A percentile compares a stretch with the other conserved stretches of the same genome.
Evolutionary conservation across 2,113 vertebrate genomes (phyloP).

Genomic region (Globicephala melas): DNA sequence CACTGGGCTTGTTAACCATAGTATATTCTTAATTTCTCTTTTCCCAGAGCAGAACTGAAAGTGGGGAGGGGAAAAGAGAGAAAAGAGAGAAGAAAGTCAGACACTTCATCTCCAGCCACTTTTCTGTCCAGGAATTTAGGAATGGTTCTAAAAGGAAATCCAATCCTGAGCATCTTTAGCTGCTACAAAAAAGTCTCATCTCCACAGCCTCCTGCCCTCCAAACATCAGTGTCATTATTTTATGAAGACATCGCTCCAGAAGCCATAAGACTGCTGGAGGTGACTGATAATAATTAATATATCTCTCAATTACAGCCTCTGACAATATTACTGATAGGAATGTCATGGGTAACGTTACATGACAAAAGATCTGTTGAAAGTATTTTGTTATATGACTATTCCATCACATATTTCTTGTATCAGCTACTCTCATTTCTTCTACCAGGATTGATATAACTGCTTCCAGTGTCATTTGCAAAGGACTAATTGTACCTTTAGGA

Average conservation of each 20-base stretch:
- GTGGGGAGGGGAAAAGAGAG: neutral
- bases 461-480: constrained; percentile 11
- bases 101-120: constrained; percentile 40
- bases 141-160: constrained; percentile 47
- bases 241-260: constrained; percentile 52
- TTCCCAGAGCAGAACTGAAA: constrained; percentile 30
- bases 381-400: constrained; percentile 58
- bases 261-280: constrained; percentile 45
- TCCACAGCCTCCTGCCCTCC: constrained; percentile 32
- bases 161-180: neutral
- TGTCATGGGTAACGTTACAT: constrained; percentile 52
- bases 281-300: constrained; percentile 75
- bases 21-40: constrained; percentile 23
- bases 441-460: neutral
- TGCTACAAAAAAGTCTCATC: constrained; percentile 51
- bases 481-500: neutral
- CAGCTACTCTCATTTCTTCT: neutral
- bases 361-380: constrained; percentile 68
- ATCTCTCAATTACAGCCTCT: constrained; percentile 71
- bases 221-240: constrained; percentile 54
- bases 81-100: neutral
- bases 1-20: neutral
- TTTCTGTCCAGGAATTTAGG: constrained; percentile 44
- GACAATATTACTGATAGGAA: constrained; percentile 59
- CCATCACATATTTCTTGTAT: constrained; percentile 30